phyloP scores from a whole-genome alignment of 2,888 invertebrate species.

The Mythimna ferrago region DNA sequence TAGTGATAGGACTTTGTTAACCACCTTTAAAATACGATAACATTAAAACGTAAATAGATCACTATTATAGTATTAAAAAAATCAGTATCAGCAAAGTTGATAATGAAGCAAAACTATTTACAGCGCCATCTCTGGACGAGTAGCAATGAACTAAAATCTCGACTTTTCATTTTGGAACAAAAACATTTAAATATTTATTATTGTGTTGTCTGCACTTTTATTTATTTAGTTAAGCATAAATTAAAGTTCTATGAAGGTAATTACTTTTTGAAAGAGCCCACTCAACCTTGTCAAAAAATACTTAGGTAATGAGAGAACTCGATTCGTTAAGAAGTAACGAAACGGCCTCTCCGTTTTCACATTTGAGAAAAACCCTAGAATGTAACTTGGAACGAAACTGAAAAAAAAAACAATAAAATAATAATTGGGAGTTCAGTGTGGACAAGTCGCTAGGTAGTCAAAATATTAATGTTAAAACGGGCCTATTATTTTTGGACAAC shows the following conservation, averaged over 20 bases:
- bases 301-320: neutral
- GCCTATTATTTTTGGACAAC: too few relatives aligned
- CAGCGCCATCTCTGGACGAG: constrained; percentile 63
- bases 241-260: neutral
- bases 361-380: too few relatives aligned
- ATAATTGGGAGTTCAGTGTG: too few relatives aligned
- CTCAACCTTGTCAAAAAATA: neutral
- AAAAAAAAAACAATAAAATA: too few relatives aligned
- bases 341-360: too few relatives aligned
- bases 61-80: neutral
- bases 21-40: neutral
- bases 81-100: neutral
- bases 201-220: neutral
- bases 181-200: too few relatives aligned
- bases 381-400: too few relatives aligned
- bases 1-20: too few relatives aligned
- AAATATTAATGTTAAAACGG: too few relatives aligned
- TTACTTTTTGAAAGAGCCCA: neutral
- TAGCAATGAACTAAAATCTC: constrained; percentile 48
- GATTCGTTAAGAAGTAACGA: neutral
- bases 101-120: neutral
- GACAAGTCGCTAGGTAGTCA: too few relatives aligned
- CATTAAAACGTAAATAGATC: neutral
- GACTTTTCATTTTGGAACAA: neutral
- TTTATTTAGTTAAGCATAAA: neutral